Evolutionary conservation across 1,140 invertebrate species (phyloP), one percentile per base, ranked within the genome.

Genomic region (Euschistus heros): DNA sequence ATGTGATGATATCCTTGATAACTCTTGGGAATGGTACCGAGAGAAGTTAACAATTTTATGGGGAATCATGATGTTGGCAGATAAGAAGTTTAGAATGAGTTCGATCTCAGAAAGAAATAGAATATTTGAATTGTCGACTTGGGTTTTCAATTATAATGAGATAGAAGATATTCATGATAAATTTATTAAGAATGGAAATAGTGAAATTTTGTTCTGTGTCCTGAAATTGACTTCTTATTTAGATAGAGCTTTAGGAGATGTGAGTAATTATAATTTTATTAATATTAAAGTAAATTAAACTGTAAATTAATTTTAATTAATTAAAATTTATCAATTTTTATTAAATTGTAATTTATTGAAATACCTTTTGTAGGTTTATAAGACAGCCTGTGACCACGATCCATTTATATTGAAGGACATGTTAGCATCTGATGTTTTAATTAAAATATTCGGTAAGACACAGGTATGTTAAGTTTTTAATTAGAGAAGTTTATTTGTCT

Each of bases 361-460:
- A n/a, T n/a, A n/a, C n/a, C n/a, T n/a, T n/a, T n/a, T n/a, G n/a
- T 20, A 37, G 26, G 17, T 61, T 37, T 61, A 61, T 42, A 14
- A 4, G 14, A 15, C 37, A 0, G 17, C 15, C 3, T 17, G 59
- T 37, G 22, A 61, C 5, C 17, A 37, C 4, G 59, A 42, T 13
- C 59, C 59, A 42, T 61, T 61, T 24, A 13, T 61, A 7, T 42
- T 61, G 26, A 61, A 44, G 15, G 59, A 61, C 42, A 33, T 61
- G 26, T 30, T 61, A 4, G 42, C 30, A n/a, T 42, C 59, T 37
- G 20, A 3, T 18, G 17, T 8, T 10, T 15, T 61, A 2, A 24
- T 4, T 3, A 4, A 37, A 42, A 42, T 7, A 61, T 61, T 61
- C 6, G 59, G 59, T 20, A 61, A 42, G 22, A 42, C n/a, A 18